Percentiles rank a stretch among this genome's conserved stretches.
Evolutionary conservation across 2,888 invertebrate species (phyloP).

Genomic region (Lochmaea capreae): DNA sequence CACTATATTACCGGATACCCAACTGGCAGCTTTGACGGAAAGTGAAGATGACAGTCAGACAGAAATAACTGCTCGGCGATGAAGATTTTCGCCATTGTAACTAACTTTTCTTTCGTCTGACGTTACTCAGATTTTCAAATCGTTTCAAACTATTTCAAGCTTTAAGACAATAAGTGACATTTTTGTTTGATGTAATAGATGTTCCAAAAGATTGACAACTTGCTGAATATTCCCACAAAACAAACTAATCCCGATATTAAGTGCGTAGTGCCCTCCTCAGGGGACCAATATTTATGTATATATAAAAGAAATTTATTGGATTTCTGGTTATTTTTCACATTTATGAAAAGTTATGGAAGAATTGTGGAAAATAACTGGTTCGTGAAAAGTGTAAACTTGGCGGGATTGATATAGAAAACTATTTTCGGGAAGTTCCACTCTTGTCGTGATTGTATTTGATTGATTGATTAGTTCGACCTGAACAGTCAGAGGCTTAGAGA

Average conservation of each 20-base stretch:
- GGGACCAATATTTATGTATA: background rate
- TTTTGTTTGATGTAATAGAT: slow-evolving; percentile 37
- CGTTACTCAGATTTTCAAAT: slow-evolving; percentile 30
- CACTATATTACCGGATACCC: slow-evolving; percentile 79
- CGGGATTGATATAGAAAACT: background rate
- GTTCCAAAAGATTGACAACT: slow-evolving; percentile 30
- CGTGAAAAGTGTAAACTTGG: background rate
- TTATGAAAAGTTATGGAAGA: background rate
- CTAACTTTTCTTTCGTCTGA: slow-evolving; percentile 24
- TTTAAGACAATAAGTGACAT: slow-evolving; percentile 44
- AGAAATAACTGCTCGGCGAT: slow-evolving; percentile 58
- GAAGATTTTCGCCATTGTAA: slow-evolving; percentile 39
- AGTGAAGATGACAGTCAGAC: slow-evolving; percentile 70
- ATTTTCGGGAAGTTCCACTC: background rate
- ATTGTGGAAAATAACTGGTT: slow-evolving; percentile 1
- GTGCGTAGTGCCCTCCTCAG: background rate
- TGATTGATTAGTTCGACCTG: no score
- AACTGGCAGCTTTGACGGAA: slow-evolving; percentile 69
- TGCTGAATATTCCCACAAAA: slow-evolving; percentile 22
- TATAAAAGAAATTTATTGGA: background rate
- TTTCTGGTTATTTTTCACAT: background rate
- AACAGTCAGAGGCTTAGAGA: no score
- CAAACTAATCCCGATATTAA: slow-evolving; percentile 12
- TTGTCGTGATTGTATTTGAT: background rate
- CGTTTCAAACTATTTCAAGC: slow-evolving; percentile 41